Evolutionary conservation across 1,140 invertebrate genomes (phyloP), one percentile per base, ranked within the genome.

Genomic region (Hermetia illucens): DNA sequence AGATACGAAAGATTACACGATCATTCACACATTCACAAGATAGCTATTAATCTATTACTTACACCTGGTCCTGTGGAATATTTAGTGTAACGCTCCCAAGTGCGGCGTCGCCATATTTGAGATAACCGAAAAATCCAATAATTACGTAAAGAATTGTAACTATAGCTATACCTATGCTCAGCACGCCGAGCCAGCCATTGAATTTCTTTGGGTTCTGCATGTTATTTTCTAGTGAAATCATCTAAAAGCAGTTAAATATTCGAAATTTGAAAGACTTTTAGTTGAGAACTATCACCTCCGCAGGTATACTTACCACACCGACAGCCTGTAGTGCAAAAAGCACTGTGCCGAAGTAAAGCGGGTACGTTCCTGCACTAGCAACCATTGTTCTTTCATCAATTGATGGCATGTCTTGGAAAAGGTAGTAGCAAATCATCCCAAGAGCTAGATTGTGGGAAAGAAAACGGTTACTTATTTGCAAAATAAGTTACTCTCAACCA

Each of bases 321-420:
- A 93, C 88, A 12, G 88, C 88, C 58, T 92, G 88, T 33, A 92
- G 65, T 0, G 89, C 83, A 64, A 90, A 94, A 4, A 94, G 63
- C 0, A 82, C 82, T 0, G 85, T 91, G 1, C 88, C 88, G 56
- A 93, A 85, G 47, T 79, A 89, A 0, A 87, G 64, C 0, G 79
- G 73, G 51, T 77, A 77, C 33, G 70, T 69, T 24, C 61, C 53
- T 0, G 66, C 38, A 1, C 65, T 55, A 2, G 71, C 75, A 44
- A 73, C 65, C 21, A 75, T 52, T 15, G 71, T 55, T 22, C 72
- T 61, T 2, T 73, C 68, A 9, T 55, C 62, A 1, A 73, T 50
- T 2, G 69, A 51, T 5, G 82, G 77, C 31, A 80, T 49, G 18
- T 69, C 66, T 0, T 67, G 48, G n/a, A 77, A 67, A 34, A 81